Conservation (phyloP, 2,113 vertebrate genomes). For the Oxyura jamaicensis region DNA sequence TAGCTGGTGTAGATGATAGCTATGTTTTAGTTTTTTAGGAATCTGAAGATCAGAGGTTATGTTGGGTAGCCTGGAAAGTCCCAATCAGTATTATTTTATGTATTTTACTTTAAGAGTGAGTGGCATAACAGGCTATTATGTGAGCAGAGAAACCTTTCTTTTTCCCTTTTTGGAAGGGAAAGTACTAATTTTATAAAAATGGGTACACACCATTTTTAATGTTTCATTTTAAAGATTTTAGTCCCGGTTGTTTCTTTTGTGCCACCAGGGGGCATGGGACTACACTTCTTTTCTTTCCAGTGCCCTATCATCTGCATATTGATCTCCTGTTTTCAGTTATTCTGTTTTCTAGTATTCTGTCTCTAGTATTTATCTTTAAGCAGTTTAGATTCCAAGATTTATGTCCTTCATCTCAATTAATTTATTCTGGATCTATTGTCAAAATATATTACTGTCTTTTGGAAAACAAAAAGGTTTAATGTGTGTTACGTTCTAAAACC, state of each 20-base stretch:
- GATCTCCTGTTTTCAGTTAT: background rate
- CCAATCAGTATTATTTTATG: background rate
- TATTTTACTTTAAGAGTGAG: background rate
- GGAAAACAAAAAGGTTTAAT: background rate
- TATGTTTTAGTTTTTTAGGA: background rate
- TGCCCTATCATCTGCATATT: background rate
- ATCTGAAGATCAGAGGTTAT: background rate
- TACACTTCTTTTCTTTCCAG: background rate
- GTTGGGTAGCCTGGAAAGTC: background rate
- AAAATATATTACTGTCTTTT: background rate
- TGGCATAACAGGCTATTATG: background rate
- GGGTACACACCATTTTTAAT: accelerated
- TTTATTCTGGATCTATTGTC: background rate
- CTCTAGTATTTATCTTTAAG: background rate
- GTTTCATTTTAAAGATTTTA: background rate
- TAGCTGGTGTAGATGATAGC: background rate
- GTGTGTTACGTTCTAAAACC: background rate
- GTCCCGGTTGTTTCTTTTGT: background rate
- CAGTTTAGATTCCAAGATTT: background rate
- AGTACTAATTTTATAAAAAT: background rate
- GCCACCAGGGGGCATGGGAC: conserved; percentile 57
- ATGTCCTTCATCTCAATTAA: background rate
- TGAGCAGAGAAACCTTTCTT: background rate
- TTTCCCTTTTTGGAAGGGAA: background rate
- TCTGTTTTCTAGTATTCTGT: background rate